Evolutionary conservation across 2,797 vertebrate genomes (phyloP), one percentile per base, ranked within the genome.

Genomic region (Neoniphon sammara): DNA sequence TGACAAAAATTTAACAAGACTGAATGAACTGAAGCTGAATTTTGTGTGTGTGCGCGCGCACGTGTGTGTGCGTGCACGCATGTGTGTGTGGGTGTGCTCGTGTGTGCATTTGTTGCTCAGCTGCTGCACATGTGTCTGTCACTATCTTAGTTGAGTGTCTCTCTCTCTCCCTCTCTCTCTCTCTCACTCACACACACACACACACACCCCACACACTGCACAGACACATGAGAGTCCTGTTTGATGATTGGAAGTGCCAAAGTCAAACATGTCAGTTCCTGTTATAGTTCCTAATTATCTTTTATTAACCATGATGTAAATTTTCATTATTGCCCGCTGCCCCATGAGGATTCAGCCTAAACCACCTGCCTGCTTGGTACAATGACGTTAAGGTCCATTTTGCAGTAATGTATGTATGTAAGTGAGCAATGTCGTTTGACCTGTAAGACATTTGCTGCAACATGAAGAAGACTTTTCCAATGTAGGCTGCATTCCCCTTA

Each of bases 111-210:
- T 83, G 70, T 80, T 53, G 66, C 59, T 90, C 88, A 92, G 90
- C 90, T 90, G 90, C 75, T 85, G 74, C 64, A 70, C 62, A 78
- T 78, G 64, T 36, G 83, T 91, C 88, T 72, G 80, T 89, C 84
- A 84, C 80, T 90, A 77, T 88, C 85, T 86, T 39, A 57, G 73
- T 65, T 64, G 2, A 17, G 31, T 74, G 15, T 71, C 39, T 54
- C 18, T 50, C 30, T 21, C 34, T 58, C 42, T 64, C 53, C 69
- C 55, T 55, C 36, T 17, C 18, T 8, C 17, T 17, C n/a, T 27
- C 46, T 0, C 57, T 23, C 25, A 7, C 49, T 11, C 21, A 10
- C 20, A 66, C 56, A 12, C 46, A 11, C 54, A 23, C 70, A 56
- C 25, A 7, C 70, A 34, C 70, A 23, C 59, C 55, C 55, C 61